A percentile compares a stretch with the other conserved stretches of the same genome.
phyloP scores from a whole-genome alignment of 2,888 invertebrate genomes.

The Drosophila limbata region DNA sequence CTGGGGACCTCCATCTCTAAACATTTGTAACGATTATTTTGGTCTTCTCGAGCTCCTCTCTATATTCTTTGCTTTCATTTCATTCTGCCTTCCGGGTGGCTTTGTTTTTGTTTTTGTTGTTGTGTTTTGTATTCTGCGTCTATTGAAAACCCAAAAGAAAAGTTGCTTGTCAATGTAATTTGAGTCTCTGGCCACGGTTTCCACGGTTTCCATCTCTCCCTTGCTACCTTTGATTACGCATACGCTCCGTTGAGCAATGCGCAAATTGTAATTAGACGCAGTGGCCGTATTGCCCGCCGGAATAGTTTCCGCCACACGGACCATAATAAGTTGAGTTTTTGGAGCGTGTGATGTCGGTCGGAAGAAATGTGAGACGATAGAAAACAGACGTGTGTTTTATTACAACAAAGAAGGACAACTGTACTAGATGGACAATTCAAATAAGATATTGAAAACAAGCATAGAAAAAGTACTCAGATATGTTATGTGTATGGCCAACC shows the following conservation, averaged over 20 bases:
- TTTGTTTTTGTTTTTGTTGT: conserved; percentile 45
- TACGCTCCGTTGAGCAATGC: conserved; percentile 66
- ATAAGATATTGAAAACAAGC: not conserved
- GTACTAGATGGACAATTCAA: not conserved
- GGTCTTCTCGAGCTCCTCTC: not conserved
- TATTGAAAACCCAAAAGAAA: conserved; percentile 30
- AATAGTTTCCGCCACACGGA: conserved; percentile 50
- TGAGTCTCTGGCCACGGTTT: conserved; percentile 45
- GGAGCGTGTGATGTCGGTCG: conserved; percentile 27
- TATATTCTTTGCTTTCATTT: conserved; percentile 28
- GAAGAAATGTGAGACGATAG: conserved; percentile 11
- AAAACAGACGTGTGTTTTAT: conserved; percentile 10
- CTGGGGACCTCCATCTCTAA: conserved; percentile 21
- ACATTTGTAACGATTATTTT: conserved; percentile 26
- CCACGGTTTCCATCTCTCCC: conserved; percentile 13
- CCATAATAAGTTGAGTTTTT: conserved; percentile 28
- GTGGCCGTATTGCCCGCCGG: conserved; percentile 46
- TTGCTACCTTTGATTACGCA: conserved; percentile 61
- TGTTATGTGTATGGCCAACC: not conserved
- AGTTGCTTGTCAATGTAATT: conserved; percentile 68
- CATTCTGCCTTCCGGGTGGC: conserved; percentile 22
- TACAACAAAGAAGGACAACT: not conserved
- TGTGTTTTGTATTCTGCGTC: conserved; percentile 28
- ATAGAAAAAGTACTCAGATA: not conserved
- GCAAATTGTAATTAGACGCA: conserved; percentile 72